These are phyloP conservation scores for Luffia ferchaultella DNA, from an alignment of 2,888 invertebrate species.

Conservation along the genomic window DNA sequence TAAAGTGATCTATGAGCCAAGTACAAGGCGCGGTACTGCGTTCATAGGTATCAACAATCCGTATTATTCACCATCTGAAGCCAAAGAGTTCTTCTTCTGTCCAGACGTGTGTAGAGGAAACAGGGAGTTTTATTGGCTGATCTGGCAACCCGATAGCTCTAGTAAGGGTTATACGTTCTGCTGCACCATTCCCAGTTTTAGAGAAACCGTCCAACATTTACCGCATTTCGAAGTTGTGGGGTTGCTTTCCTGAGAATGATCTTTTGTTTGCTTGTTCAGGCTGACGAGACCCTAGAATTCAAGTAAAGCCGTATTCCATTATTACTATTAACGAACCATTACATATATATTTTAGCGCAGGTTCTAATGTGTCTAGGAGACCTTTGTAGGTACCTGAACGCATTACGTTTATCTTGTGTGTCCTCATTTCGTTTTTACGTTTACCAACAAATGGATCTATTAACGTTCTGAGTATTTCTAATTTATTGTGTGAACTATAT, in stretches of 20 bases:
- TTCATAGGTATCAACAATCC: slow-evolving; percentile 73
- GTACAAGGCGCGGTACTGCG: slow-evolving; percentile 51
- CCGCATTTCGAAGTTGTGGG: slow-evolving; percentile 56
- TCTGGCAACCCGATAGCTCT: slow-evolving; percentile 57
- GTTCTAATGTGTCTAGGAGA: too few relatives aligned
- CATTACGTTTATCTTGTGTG: too few relatives aligned
- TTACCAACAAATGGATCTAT: too few relatives aligned
- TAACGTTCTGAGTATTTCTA: too few relatives aligned
- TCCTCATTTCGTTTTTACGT: too few relatives aligned
- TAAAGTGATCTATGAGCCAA: slow-evolving; percentile 64
- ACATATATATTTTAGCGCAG: too few relatives aligned
- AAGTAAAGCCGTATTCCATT: too few relatives aligned
- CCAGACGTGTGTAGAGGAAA: slow-evolving; percentile 53
- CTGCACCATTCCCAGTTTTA: slow-evolving; percentile 64
- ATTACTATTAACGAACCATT: too few relatives aligned
- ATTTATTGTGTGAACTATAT: too few relatives aligned
- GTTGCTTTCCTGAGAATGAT: slow-evolving; percentile 31
- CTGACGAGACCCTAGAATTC: too few relatives aligned
- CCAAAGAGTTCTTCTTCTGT: slow-evolving; percentile 47
- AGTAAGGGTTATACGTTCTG: slow-evolving; percentile 67
- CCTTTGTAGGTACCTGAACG: too few relatives aligned
- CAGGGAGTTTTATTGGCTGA: slow-evolving; percentile 61
- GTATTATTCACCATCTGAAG: slow-evolving; percentile 35
- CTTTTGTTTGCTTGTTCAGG: too few relatives aligned
- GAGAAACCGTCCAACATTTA: slow-evolving; percentile 48